Base-by-base conservation (phyloP, 2,797 vertebrate species). In the Coranthus polyacanthus region DNA sequence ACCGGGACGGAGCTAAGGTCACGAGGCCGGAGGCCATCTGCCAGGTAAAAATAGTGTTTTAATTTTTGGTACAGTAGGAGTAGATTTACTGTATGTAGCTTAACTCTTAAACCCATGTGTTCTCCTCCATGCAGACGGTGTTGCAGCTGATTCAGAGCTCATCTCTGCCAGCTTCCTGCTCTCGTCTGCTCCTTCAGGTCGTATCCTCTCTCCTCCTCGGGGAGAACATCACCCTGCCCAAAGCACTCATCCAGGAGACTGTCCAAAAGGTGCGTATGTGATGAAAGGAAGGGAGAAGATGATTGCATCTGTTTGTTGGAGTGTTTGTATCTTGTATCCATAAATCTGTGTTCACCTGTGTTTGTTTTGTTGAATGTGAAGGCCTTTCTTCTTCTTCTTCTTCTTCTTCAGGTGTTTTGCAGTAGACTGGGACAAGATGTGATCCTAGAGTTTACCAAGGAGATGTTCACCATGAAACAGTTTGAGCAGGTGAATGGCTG, bases 401-500 rank as follows among this genome's bases (percentile, higher is more conserved):
- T 21, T 47, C 8, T 53, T 44, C 16, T 5, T n/a, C 85, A 99
- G 98, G 88, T 95, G 59, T 97, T 98, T 85, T 78, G 68, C 72
- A 95, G 96, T 84, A 72, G 80, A 3, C 77, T 95, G 82, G 95
- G 93, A 37, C 77, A 80, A 24, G 76, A n/a, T 79, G 90, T 96
- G 18, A 89, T 98, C 75, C 85, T 97, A 46, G 89, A 94, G 56
- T 99, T 99, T 86, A 95, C 96, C 1, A 95, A 97, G 88, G 91
- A 93, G 6, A 95, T 98, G 95, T 98, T 99, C 81, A 65, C 88
- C 54, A 97, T 98, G 96, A 93, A 94, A 39, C 93, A 95, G 22
- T 99, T 99, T 94, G 98, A 99, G 61, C 95, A 92, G 95, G 98
- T 97, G 85, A 73, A 92, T 76, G 3, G 9, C 22, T 41, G 3